Conservation (phyloP, 2,888 invertebrate genomes). For the Athetis lepigone region DNA sequence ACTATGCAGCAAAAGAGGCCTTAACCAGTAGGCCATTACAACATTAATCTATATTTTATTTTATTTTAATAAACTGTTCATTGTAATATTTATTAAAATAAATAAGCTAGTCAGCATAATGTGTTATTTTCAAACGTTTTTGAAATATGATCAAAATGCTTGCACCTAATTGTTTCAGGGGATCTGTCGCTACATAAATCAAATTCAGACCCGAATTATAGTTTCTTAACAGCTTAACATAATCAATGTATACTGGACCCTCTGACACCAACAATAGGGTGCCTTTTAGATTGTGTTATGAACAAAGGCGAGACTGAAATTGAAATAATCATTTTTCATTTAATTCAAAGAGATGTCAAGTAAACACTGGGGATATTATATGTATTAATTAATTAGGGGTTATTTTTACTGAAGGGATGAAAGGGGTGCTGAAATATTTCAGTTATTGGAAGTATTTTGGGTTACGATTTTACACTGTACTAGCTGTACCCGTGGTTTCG, state of each 20-base stretch:
- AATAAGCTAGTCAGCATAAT: not conserved
- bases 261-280: not conserved
- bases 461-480: too few relatives aligned
- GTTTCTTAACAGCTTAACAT: conserved; percentile 50
- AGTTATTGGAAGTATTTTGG: conserved; percentile 23
- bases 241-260: conserved; percentile 20
- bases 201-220: conserved; percentile 63
- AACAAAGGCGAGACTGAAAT: conserved; percentile 66
- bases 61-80: too few relatives aligned
- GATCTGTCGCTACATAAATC: conserved; percentile 62
- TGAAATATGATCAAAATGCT: conserved; percentile 46
- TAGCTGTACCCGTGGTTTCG: too few relatives aligned
- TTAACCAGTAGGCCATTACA: too few relatives aligned
- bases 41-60: too few relatives aligned
- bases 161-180: conserved; percentile 61
- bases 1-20: too few relatives aligned
- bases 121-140: conserved; percentile 36
- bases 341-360: conserved; percentile 75
- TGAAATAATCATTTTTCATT: conserved; percentile 76
- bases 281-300: conserved; percentile 14
- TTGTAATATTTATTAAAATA: conserved; percentile 5
- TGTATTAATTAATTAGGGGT: conserved; percentile 59
- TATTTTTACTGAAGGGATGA: conserved; percentile 51
- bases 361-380: conserved; percentile 61
- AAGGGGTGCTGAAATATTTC: conserved; percentile 44